Conservation (phyloP, 1,140 invertebrate species). For the Aleiodes sp. region DNA sequence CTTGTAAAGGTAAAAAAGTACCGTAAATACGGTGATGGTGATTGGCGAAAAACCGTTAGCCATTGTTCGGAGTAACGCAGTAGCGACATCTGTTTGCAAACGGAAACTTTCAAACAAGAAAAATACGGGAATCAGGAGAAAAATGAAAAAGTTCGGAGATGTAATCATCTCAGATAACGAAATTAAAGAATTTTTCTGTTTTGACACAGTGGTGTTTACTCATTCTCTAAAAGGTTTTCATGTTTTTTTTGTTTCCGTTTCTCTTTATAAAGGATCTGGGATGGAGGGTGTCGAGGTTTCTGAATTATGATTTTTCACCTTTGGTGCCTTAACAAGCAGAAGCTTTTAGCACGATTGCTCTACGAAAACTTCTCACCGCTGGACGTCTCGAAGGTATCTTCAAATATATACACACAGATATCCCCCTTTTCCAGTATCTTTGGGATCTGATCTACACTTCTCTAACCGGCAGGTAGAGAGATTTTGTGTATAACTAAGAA, state of each 20-base stretch:
- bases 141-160: too few relatives aligned
- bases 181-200: not conserved
- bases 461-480: constrained; percentile 37
- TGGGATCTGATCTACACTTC: constrained; percentile 48
- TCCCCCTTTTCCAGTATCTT: constrained; percentile 38
- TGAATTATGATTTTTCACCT: constrained; percentile 41
- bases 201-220: constrained; percentile 8
- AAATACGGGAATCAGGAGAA: too few relatives aligned
- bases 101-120: too few relatives aligned
- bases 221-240: constrained; percentile 11
- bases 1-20: not conserved
- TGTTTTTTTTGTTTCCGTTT: not conserved
- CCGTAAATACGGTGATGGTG: not conserved
- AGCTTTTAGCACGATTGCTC: constrained; percentile 40
- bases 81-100: too few relatives aligned
- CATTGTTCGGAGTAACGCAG: not conserved
- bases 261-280: too few relatives aligned
- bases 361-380: constrained; percentile 7
- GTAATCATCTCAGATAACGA: too few relatives aligned
- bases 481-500: constrained; percentile 28
- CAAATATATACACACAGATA: constrained; percentile 12
- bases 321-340: constrained; percentile 38
- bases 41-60: not conserved
- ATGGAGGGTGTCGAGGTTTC: not conserved
- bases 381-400: not conserved